Base-by-base conservation (phyloP, 2,797 vertebrate genomes). In the Enoplosus armatus region DNA sequence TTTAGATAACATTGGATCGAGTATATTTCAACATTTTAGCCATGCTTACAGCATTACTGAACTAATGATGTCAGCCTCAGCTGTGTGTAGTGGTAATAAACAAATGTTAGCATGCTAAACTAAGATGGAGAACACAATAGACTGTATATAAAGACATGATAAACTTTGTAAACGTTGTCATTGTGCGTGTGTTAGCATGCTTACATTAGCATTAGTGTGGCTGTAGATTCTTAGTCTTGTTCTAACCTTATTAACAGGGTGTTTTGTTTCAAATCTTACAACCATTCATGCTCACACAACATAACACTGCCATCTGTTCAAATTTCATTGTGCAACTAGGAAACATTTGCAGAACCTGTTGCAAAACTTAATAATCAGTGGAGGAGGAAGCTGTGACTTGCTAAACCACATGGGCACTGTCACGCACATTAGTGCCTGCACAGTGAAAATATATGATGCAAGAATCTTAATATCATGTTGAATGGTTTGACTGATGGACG, bases 281-380 rank as follows among this genome's bases (percentile, higher is more conserved):
- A 55, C 45, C 4, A 26, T 27, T 26, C 26, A 4, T 53, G 20
- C 39, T 48, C 22, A 35, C 41, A 31, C n/a, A n/a, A 50, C 26
- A 22, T 43, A 6, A 72, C 55, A 37, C 20, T 6, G 35, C n/a
- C 33, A 9, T 58, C 35, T n/a, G 41, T 6, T 64, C 27, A 26
- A 55, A 41, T 43, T 12, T 48, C 9, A 1, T 1, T 27, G 9
- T 11, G 31, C 20, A 8, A 45, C 3, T 1, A 77, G 35, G 62
- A 77, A 79, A 75, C 31, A 43, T 51, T 59, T 63, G 45, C 74
- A 54, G n/a, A 63, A 54, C 26, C 72, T 83, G 39, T 75, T 70
- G 1, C 85, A 83, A n/a, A 90, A 89, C 65, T 70, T 5, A 20
- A 58, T 88, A 66, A 90, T 69, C 47, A 39, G 14, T 10, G 15